phyloP scores from a whole-genome alignment of 2,888 invertebrate genomes.

The Frankliniella intonsa region DNA sequence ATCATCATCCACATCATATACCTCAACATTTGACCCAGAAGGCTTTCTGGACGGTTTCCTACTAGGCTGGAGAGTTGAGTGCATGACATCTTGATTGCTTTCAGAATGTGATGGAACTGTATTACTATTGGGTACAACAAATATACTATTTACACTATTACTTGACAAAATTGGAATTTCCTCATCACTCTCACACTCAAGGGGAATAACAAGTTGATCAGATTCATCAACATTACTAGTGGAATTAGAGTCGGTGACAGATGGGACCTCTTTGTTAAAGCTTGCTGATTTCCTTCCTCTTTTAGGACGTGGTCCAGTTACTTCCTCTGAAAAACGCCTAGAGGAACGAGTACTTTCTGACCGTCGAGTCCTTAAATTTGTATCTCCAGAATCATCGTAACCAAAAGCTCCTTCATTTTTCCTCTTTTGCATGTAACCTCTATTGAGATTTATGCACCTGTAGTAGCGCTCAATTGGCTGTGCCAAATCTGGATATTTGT shows the following conservation, averaged over 20 bases:
- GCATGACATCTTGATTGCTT: not conserved
- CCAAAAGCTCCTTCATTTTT: not conserved
- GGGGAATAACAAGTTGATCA: not conserved
- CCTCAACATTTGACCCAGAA: not conserved
- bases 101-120: not conserved
- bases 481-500: not conserved
- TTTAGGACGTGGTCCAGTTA: not conserved
- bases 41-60: not conserved
- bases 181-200: not conserved
- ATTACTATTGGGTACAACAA: not conserved
- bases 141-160: not conserved
- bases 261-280: too few species aligned
- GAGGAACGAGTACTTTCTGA: not conserved
- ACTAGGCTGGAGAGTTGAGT: not conserved
- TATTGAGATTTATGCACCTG: slow-evolving; percentile 3
- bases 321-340: not conserved
- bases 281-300: not conserved
- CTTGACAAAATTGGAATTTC: not conserved
- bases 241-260: not conserved
- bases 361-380: not conserved
- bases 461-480: slow-evolving; percentile 4
- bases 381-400: not conserved
- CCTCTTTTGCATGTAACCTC: slow-evolving; percentile 9
- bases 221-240: not conserved
- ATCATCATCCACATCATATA: not conserved